Conservation (phyloP, 2,113 vertebrate species). For the Genyomyrus donnyi region DNA sequence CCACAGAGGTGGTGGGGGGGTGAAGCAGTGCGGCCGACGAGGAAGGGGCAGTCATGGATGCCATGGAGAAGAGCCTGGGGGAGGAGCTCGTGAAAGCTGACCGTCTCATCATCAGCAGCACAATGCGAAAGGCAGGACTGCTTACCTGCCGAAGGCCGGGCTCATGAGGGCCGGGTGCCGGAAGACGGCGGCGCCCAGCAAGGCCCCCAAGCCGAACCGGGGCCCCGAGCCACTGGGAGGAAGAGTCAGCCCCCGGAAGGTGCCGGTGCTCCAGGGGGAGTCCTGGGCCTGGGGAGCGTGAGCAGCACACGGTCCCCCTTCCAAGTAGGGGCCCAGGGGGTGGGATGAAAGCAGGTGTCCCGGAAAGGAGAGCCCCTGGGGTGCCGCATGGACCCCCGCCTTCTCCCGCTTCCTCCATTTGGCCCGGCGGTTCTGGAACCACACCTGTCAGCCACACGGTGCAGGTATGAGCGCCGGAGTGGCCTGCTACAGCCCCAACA, state of each 20-base stretch:
- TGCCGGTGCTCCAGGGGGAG: conserved; percentile 65
- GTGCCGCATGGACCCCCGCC: conserved; percentile 69
- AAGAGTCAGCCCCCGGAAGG: conserved; percentile 64
- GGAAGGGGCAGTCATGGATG: conserved; percentile 64
- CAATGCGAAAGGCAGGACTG: neutral
- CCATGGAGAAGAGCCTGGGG: conserved; percentile 69
- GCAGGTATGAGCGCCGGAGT: neutral
- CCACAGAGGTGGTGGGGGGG: conserved; percentile 57
- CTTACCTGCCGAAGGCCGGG: conserved; percentile 74
- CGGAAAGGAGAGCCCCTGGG: conserved; percentile 68
- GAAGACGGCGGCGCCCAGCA: conserved; percentile 71
- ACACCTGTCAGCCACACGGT: conserved; percentile 56
- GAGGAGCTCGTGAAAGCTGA: conserved; percentile 10
- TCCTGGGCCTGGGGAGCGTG: conserved; percentile 66
- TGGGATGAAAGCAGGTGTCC: conserved; percentile 67
- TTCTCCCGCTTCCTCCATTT: conserved; percentile 85
- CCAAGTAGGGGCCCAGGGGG: conserved; percentile 72
- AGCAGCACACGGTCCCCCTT: conserved; percentile 68
- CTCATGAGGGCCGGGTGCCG: conserved; percentile 72
- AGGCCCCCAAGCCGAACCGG: conserved; percentile 68
- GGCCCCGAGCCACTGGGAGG: conserved; percentile 58
- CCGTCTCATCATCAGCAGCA: neutral
- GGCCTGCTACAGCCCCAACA: neutral
- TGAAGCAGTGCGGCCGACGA: conserved; percentile 62
- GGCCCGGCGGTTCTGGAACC: conserved; percentile 84